phyloP scores from a whole-genome alignment of 2,888 invertebrate species.

The Epirrita christyi region DNA sequence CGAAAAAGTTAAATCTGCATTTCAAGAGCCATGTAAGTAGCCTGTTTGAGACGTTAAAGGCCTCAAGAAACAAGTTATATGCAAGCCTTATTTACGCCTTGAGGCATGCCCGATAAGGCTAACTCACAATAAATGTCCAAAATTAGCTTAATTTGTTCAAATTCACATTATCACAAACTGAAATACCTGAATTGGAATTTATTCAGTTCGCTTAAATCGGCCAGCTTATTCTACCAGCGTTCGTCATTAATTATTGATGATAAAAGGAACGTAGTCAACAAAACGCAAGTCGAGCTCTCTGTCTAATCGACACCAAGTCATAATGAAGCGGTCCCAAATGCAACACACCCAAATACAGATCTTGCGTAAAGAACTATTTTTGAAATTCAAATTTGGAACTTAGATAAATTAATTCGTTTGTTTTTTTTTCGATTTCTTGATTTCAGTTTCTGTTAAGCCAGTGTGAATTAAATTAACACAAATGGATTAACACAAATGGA shows the following conservation, averaged over 20 bases:
- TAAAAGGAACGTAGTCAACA: constrained; percentile 49
- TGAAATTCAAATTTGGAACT: constrained; percentile 50
- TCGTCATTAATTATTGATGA: constrained; percentile 70
- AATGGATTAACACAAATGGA: background rate
- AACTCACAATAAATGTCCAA: constrained; percentile 11
- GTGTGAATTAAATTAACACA: constrained; percentile 30
- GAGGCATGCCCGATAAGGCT: constrained; percentile 1
- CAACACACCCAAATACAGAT: constrained; percentile 54
- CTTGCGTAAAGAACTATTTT: constrained; percentile 43
- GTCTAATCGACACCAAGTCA: constrained; percentile 66
- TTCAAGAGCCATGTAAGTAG: constrained; percentile 11
- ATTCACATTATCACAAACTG: constrained; percentile 39
- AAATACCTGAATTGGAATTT: constrained; percentile 39
- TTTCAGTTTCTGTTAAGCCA: constrained; percentile 28
- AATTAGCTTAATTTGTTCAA: constrained; percentile 42
- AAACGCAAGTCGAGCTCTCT: constrained; percentile 41
- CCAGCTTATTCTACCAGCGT: constrained; percentile 44
- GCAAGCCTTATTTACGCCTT: constrained; percentile 5
- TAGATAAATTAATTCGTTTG: constrained; percentile 22
- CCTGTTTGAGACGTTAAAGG: constrained; percentile 1
- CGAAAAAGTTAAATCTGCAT: constrained; percentile 13
- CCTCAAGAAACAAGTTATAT: constrained; percentile 1
- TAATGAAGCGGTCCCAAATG: constrained; percentile 64
- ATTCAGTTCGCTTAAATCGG: constrained; percentile 33
- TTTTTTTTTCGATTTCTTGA: constrained; percentile 24